phyloP scores from a whole-genome alignment of 2,113 vertebrate genomes.

The Apus apus region DNA sequence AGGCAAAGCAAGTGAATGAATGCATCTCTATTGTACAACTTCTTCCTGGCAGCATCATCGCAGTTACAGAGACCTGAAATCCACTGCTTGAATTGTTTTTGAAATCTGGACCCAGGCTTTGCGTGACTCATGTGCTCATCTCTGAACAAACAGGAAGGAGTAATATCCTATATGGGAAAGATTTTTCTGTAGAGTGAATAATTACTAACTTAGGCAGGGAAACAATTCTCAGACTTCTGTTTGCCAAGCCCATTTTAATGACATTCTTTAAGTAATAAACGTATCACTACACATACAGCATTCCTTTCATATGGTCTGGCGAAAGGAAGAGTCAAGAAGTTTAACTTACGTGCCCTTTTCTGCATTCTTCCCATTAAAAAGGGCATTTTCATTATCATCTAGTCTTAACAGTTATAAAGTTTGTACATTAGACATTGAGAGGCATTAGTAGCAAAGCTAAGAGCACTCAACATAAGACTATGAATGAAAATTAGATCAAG shows the following conservation, averaged over 20 bases:
- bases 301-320: not conserved
- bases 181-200: constrained; percentile 51
- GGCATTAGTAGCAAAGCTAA: constrained; percentile 21
- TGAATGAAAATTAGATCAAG: not conserved
- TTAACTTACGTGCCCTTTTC: not conserved
- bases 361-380: not conserved
- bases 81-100: constrained; percentile 43
- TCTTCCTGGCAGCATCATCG: not conserved
- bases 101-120: constrained; percentile 16
- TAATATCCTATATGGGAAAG: not conserved
- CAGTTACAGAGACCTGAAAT: not conserved
- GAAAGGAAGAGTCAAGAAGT: not conserved
- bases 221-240: not conserved
- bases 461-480: not conserved
- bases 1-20: not conserved
- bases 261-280: not conserved
- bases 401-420: not conserved
- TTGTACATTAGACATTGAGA: not conserved
- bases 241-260: constrained; percentile 1
- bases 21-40: not conserved
- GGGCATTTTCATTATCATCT: not conserved
- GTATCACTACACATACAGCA: not conserved
- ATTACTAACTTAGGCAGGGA: constrained; percentile 11
- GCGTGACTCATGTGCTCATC: constrained; percentile 19
- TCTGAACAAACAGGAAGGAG: constrained; percentile 51